These are phyloP conservation scores for Lutraria lutraria DNA, from an alignment of 2,888 invertebrate species.

Conservation along the genomic window DNA sequence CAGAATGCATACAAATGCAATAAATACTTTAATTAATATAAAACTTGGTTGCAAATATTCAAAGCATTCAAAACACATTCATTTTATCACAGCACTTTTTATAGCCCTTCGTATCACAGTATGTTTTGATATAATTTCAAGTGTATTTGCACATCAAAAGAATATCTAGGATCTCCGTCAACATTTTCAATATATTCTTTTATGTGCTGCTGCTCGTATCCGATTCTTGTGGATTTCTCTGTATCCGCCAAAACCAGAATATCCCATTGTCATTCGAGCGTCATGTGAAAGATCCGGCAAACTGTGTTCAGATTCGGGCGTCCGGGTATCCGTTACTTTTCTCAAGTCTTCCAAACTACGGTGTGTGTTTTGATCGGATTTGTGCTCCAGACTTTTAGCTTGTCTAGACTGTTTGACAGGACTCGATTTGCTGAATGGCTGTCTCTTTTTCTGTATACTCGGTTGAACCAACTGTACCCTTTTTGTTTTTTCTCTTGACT, in stretches of 20 bases:
- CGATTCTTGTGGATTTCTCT: constrained; percentile 69
- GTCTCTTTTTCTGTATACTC: constrained; percentile 43
- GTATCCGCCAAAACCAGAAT: constrained; percentile 57
- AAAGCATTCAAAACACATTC: not conserved
- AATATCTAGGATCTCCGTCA: not conserved
- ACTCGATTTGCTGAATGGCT: constrained; percentile 59
- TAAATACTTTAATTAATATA: no score
- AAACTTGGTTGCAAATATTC: not conserved
- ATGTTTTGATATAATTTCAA: not conserved
- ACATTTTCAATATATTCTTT: constrained; percentile 52
- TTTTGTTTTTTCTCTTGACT: constrained; percentile 51
- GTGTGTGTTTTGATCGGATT: constrained; percentile 51
- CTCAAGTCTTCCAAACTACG: constrained; percentile 72
- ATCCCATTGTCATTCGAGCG: constrained; percentile 65
- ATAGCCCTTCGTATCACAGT: not conserved
- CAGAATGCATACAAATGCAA: no score
- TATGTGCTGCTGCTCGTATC: constrained; percentile 67
- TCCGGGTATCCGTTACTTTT: constrained; percentile 36
- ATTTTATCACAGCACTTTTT: not conserved
- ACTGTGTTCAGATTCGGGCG: constrained; percentile 64
- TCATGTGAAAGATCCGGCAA: constrained; percentile 64
- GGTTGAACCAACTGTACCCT: constrained; percentile 43
- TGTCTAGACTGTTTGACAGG: constrained; percentile 52
- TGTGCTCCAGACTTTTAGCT: constrained; percentile 39
- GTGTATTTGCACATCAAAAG: not conserved